Evolutionary conservation across 2,113 vertebrate species (phyloP), one percentile per base, ranked within the genome.

Genomic region (Amphiprion ocellaris): DNA sequence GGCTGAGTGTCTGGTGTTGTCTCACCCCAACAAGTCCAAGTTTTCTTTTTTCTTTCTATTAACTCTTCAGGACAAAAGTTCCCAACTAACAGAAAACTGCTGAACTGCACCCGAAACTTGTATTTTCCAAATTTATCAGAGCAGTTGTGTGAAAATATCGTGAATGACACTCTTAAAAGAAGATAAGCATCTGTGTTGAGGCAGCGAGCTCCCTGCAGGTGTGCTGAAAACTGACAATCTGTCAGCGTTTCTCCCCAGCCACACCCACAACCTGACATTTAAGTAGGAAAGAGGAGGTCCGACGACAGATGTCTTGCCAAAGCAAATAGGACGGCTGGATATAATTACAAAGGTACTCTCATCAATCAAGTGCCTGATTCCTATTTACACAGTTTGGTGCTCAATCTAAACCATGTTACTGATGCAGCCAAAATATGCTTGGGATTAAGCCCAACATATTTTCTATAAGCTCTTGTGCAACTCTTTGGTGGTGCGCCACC

Each of bases 261-360:
- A 91, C 92, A 83, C 92, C 91, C 89, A 82, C 87, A 75, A 83
- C 41, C 87, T 86, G 84, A 84, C 90, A 89, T 87, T 88, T 68
- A 81, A 80, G 89, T 10, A 84, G 81, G 67, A 69, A 76, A 83
- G 72, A 82, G 74, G 75, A 85, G 70, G 68, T 2, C 49, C 11
- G 82, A 86, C 67, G 72, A 94, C 85, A 92, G 93, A 93, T 86
- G 88, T 85, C 88, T 81, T 77, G 90, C 92, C 92, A 92, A 93
- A 92, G 87, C 88, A 92, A 93, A 93, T 84, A 84, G 69, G 72
- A 89, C 8, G 70, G 70, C 84, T 87, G 83, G 69, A 83, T 91
- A 83, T 90, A 87, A 92, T 92, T 92, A 91, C 86, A 90, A 90
- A 92, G 93, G 90, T 83, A 85, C 81, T 72, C 81, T 81, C 89